Evolutionary conservation across 1,140 invertebrate genomes (phyloP).

Genomic region (Adoxophyes honmai): DNA sequence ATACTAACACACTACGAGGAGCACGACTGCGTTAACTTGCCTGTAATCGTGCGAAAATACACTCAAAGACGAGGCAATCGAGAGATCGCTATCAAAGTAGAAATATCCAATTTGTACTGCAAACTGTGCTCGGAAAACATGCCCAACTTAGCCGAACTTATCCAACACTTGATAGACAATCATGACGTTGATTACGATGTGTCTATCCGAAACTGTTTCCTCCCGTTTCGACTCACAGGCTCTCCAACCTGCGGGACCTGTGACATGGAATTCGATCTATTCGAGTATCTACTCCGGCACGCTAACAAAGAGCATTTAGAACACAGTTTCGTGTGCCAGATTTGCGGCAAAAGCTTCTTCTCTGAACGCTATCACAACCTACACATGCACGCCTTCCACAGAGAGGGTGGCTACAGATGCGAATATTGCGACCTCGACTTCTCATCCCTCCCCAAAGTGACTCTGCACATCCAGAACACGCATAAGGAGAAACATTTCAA

Average conservation of each 20-base stretch:
- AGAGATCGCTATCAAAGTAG: conserved; percentile 2
- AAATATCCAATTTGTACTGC: neutral
- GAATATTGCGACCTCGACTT: neutral
- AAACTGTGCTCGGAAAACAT: neutral
- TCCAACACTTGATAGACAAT: neutral
- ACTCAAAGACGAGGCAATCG: neutral
- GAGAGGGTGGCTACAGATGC: neutral
- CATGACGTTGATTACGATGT: conserved; percentile 3
- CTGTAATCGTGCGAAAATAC: neutral
- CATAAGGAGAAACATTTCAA: neutral
- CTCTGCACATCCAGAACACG: neutral
- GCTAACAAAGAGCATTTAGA: conserved; percentile 3
- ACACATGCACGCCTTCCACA: neutral
- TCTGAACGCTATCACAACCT: neutral
- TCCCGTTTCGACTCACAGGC: neutral
- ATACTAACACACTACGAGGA: neutral
- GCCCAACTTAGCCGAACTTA: neutral
- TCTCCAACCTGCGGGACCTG: neutral
- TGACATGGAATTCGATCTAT: neutral
- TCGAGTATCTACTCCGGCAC: conserved; percentile 4
- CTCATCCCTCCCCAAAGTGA: neutral
- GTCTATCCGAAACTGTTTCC: neutral
- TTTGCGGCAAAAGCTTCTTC: conserved; percentile 2
- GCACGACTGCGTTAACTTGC: neutral
- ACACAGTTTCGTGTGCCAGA: conserved; percentile 4